Evolutionary conservation across 2,113 vertebrate genomes (phyloP), one percentile per base, ranked within the genome.

Genomic region (Fulica atra): DNA sequence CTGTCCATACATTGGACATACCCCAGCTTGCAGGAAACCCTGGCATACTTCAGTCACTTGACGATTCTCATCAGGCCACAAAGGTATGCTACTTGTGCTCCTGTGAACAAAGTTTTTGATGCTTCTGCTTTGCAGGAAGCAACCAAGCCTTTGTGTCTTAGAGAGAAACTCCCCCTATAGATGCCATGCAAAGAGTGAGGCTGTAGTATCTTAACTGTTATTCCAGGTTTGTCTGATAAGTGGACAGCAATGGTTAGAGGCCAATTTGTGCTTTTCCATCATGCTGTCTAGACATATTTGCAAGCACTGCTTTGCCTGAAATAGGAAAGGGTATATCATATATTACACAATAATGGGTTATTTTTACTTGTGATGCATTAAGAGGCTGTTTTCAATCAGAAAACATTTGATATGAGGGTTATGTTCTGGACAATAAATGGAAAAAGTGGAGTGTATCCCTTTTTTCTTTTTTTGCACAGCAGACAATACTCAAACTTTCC

Each of bases 301-400:
- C 85, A 91, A 77, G 95, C 51, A 44, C 46, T 91, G 53, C 66
- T 91, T 96, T 78, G 86, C 89, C 87, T 88, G 73, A 92, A 91
- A 95, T 94, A 95, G 78, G 90, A 92, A 96, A 76, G 61, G 28
- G 16, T 94, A 94, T 92, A 92, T 92, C 60, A 96, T 89, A 93
- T 95, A 87, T 92, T 89, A 88, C 61, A 74, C 57, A 73, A 95
- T 96, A 82, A 90, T 50, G 74, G 73, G 68, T 93, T 97, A 77
- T 93, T 97, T 97, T 98, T 93, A 95, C 80, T 92, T 89, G 83
- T n/a, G 90, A 77, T 89, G 64, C 74, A 77, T 95, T 93, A 96
- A 86, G 89, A 95, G 84, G n/a, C 74, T 89, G 94, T 95, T 97
- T 96, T 97, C 89, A 93, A 83, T 96, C 92, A 90, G 90, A 95